These are phyloP conservation scores for Amphiprion percula DNA, from an alignment of 2,113 vertebrate genomes.

Conservation along the genomic window DNA sequence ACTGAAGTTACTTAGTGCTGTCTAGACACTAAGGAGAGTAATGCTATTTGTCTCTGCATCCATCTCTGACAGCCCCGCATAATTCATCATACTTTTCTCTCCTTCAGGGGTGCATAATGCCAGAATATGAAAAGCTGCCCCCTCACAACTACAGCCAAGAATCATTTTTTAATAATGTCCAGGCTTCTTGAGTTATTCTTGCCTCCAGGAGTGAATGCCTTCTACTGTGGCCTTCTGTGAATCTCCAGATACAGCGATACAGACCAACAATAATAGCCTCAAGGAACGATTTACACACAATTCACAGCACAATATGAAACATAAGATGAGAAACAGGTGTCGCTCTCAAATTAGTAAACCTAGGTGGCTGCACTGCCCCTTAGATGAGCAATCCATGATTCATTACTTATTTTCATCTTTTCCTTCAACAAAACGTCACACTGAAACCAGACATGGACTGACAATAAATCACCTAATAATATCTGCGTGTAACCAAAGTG, in stretches of 20 bases:
- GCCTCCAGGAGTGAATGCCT: constrained; percentile 13
- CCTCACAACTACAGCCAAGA: constrained; percentile 21
- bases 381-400: constrained; percentile 18
- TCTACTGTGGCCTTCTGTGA: not conserved
- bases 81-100: constrained; percentile 17
- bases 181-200: constrained; percentile 26
- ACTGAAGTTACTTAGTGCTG: constrained; percentile 12
- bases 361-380: constrained; percentile 5
- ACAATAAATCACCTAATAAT: constrained; percentile 34
- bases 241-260: not conserved
- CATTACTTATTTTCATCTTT: constrained; percentile 16
- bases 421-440: not conserved
- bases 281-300: not conserved
- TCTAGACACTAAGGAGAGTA: constrained; percentile 30
- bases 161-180: constrained; percentile 38
- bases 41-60: constrained; percentile 23
- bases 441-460: constrained; percentile 25
- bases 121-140: constrained; percentile 26
- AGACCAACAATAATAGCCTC: not conserved
- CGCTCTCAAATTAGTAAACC: not conserved
- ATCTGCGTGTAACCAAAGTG: constrained; percentile 29
- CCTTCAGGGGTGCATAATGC: constrained; percentile 20
- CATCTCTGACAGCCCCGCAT: constrained; percentile 13
- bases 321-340: constrained; percentile 13
- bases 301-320: not conserved